Evolutionary conservation across 2,797 vertebrate genomes (phyloP).

Genomic region (Alca torda): DNA sequence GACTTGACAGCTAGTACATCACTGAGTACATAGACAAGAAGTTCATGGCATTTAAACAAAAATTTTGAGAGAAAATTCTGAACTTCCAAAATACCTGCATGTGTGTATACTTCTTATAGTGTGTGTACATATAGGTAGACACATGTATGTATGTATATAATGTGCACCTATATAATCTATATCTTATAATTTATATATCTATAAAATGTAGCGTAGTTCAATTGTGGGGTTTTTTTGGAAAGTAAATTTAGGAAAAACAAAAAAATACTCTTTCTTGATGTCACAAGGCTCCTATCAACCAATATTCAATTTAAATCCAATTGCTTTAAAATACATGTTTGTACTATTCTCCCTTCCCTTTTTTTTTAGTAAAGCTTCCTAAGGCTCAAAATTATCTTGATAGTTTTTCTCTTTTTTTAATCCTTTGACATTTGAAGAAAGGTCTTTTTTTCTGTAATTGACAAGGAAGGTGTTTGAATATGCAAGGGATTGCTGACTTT

Average conservation of each 20-base stretch:
- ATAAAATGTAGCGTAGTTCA: background rate
- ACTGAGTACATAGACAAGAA: background rate
- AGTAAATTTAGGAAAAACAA: background rate
- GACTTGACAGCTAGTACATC: background rate
- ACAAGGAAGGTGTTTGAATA: background rate
- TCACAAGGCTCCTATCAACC: background rate
- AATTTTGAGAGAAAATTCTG: background rate
- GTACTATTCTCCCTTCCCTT: background rate
- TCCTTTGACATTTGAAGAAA: conserved; percentile 2
- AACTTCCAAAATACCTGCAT: background rate
- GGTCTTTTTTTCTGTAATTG: background rate
- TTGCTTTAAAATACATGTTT: background rate
- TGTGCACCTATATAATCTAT: background rate
- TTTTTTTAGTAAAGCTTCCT: background rate
- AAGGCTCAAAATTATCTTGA: background rate
- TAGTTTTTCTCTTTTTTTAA: conserved; percentile 7
- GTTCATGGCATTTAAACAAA: background rate
- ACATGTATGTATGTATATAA: background rate
- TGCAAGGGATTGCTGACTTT: background rate
- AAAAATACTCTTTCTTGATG: background rate
- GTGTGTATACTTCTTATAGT: background rate
- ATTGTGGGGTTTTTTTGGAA: background rate
- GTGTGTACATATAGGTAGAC: background rate
- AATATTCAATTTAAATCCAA: background rate
- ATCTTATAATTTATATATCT: background rate